Evolutionary conservation across 1,140 invertebrate species (phyloP), one percentile per base, ranked within the genome.

Genomic region (Heliconius hewitsoni): DNA sequence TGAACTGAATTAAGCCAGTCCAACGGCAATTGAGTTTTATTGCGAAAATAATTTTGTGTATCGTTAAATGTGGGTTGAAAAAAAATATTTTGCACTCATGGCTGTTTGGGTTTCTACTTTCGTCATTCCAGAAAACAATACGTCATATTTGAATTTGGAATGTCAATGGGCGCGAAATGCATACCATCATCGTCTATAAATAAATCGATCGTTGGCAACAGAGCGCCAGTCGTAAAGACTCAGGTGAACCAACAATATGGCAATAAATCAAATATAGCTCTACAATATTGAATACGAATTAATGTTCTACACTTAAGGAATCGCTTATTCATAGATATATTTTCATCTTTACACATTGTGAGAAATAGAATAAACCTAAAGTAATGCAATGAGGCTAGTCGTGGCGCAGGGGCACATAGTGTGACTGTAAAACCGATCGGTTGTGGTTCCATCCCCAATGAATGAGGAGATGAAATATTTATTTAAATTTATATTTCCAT

Each of bases 211-310:
- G 76, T 80, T 85, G 84, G 80, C 84, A 83, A 83, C 82, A 76
- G 81, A 81, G 75, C 71, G 80, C 74, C 78, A 84, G 78, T 84
- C 81, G 72, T 84, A 81, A 84, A 84, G 39, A 71, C 78, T 83
- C 84, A 85, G 84, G 84, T 85, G 82, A 83, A 83, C 78, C 78
- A 55, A 78, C 80, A 81, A 80, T 80, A 81, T 76, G 71, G 71
- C 79, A 79, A 37, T 81, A 84, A 84, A 83, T 84, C 79, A 83
- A 66, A 71, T 83, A 78, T 79, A 82, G 80, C 74, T 79, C 74
- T 50, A 50, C 55, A 66, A 23, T 74, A 70, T 73, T 71, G 70
- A 37, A 77, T 30, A 57, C 34, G 34, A 19, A 18, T 66, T 72
- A 73, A 66, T 66, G 13, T 66, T 66, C 27, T 66, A 66, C 27